phyloP scores from a whole-genome alignment of 2,113 vertebrate species.

The Anser cygnoides region DNA sequence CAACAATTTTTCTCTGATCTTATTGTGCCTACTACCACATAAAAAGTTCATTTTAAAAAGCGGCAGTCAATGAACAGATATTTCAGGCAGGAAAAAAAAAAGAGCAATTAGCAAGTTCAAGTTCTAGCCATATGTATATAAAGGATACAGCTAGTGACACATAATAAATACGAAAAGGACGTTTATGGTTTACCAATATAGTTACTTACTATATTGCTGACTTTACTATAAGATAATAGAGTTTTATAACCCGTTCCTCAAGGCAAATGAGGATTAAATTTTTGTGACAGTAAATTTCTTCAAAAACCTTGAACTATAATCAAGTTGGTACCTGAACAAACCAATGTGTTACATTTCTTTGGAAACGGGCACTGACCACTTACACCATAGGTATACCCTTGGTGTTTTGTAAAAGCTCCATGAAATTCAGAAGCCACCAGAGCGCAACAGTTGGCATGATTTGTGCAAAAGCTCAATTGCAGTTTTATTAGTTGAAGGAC shows the following conservation, averaged over 20 bases:
- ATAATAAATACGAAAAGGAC: slow-evolving; percentile 70
- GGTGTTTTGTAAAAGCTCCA: slow-evolving; percentile 49
- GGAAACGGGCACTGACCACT: slow-evolving; percentile 59
- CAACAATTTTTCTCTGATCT: neutral
- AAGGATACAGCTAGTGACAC: slow-evolving; percentile 55
- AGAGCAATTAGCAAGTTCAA: slow-evolving; percentile 42
- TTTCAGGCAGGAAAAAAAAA: slow-evolving; percentile 44
- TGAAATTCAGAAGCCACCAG: neutral
- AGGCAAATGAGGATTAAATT: slow-evolving; percentile 75
- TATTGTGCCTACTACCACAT: neutral
- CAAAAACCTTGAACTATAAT: slow-evolving; percentile 51
- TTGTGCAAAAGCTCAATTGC: neutral
- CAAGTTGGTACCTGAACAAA: slow-evolving; percentile 59
- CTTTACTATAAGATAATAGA: slow-evolving; percentile 47
- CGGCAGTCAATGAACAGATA: slow-evolving; percentile 30
- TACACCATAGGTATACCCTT: slow-evolving; percentile 46
- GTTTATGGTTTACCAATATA: slow-evolving; percentile 60
- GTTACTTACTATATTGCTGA: slow-evolving; percentile 69
- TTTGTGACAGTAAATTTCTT: slow-evolving; percentile 58
- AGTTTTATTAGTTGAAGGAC: neutral
- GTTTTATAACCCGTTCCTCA: slow-evolving; percentile 68
- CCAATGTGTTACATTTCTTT: slow-evolving; percentile 34
- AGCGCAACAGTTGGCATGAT: neutral
- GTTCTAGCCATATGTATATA: slow-evolving; percentile 28
- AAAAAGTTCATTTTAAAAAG: neutral